Evolutionary conservation across 2,888 invertebrate species (phyloP).

Genomic region (Ariolimax columbianus): DNA sequence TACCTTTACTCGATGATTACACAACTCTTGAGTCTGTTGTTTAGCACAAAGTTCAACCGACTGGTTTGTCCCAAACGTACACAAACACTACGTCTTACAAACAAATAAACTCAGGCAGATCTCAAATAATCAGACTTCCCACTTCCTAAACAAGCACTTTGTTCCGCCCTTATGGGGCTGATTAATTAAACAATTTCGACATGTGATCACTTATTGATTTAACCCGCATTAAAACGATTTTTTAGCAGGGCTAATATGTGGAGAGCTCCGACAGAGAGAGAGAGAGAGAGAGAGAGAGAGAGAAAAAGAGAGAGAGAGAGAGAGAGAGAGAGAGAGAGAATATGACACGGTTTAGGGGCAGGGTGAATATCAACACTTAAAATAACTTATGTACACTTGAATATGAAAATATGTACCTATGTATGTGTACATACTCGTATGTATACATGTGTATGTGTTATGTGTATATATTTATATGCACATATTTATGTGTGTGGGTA

Average conservation of each 20-base stretch:
- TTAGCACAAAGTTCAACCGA: neutral
- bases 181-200: neutral
- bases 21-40: neutral
- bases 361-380: too few species aligned
- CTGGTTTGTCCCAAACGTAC: neutral
- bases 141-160: neutral
- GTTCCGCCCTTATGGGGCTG: neutral
- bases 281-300: neutral
- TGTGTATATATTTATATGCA: too few species aligned
- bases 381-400: too few species aligned
- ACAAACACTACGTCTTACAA: neutral
- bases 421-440: too few species aligned
- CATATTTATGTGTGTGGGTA: too few species aligned
- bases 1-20: too few species aligned
- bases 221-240: neutral
- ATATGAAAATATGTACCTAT: too few species aligned
- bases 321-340: too few species aligned
- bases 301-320: too few species aligned
- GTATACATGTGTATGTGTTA: too few species aligned
- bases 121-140: neutral
- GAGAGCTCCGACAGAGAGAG: neutral
- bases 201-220: constrained; percentile 13
- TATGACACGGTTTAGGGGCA: too few species aligned
- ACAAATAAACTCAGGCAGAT: neutral
- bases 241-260: neutral